These are phyloP conservation scores for Myotis planiceps DNA, from an alignment of 2,797 vertebrate species.

Conservation along the genomic window DNA sequence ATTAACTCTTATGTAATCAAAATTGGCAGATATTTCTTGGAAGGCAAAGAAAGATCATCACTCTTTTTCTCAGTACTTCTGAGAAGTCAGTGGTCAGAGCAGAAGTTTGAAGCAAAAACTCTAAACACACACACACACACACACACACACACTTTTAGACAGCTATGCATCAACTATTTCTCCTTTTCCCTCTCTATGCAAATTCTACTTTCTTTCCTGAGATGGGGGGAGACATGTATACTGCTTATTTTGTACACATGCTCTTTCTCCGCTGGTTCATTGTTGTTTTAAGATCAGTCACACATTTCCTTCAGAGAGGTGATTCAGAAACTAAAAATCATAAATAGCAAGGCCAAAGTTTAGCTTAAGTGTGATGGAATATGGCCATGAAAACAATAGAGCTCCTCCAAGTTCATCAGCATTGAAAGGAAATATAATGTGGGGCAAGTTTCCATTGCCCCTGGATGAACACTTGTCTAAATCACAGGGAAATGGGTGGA, in stretches of 20 bases:
- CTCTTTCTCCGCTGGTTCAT: not conserved
- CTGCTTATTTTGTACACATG: not conserved
- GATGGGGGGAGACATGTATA: not conserved
- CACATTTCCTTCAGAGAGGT: not conserved
- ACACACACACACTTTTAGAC: not conserved
- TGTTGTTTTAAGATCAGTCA: not conserved
- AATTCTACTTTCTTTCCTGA: not conserved
- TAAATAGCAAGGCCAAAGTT: not conserved
- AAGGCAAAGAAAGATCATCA: not conserved
- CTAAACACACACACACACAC: not conserved
- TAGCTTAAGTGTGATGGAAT: not conserved
- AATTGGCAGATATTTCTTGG: not conserved
- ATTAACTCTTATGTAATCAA: not conserved
- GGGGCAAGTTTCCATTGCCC: not conserved
- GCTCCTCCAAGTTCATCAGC: not conserved
- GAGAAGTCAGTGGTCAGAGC: not conserved
- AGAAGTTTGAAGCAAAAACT: not conserved
- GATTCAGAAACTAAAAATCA: not conserved
- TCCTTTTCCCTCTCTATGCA: not conserved
- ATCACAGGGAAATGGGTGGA: not conserved
- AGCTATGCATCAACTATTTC: not conserved
- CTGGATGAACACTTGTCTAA: not conserved
- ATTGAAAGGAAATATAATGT: not conserved
- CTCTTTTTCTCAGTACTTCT: not conserved
- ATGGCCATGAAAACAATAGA: not conserved